Base-by-base conservation (phyloP, 2,113 vertebrate genomes). In the Heterotis niloticus region DNA sequence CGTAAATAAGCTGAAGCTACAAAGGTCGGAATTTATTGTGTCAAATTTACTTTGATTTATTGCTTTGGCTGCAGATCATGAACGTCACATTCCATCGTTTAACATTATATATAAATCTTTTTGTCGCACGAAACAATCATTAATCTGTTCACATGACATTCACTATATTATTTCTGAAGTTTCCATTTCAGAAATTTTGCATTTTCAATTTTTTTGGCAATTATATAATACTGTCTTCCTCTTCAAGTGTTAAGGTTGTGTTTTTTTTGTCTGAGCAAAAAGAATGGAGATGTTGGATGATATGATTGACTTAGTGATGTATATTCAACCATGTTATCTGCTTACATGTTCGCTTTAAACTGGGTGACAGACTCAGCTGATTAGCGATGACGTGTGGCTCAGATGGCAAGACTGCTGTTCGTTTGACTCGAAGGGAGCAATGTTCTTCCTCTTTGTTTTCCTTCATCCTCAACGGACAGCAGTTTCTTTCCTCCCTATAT, bases 1-100 rank as follows among this genome's bases (percentile, higher is more conserved):
- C 26, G 44, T 56, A 5, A 51, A 26, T n/a, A 18, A 67, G 64
- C 23, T 52, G 10, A 23, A 67, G 64, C 29, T 23, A n/a, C 76
- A 68, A 24, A 54, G 34, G 52, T 59, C 16, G 57, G 13, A 74
- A 74, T 74, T 29, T 57, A 59, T 26, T 26, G 34, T 44, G 20
- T 60, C 44, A 56, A 7, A 67, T 14, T 20, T 51, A 72, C 23
- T 28, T 78, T 57, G 17, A 78, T 18, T 78, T 68, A 68, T 77
- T 77, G 65, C 65, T 78, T 78, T 67, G 51, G 75, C 24, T 65
- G 26, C 64, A 66, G 5, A 54, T 52, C 24, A 75, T 23, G 23
- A 13, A 9, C 10, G 60, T 76, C 75, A 60, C 76, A 76, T 76
- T 76, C 74, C 17, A 13, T 17, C 24, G 34, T 68, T 68, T 44